Percentiles rank a stretch among this genome's conserved stretches.
These are phyloP conservation scores for Microvelia longipes DNA, from an alignment of 1,140 invertebrate species.

Conservation along the genomic window DNA sequence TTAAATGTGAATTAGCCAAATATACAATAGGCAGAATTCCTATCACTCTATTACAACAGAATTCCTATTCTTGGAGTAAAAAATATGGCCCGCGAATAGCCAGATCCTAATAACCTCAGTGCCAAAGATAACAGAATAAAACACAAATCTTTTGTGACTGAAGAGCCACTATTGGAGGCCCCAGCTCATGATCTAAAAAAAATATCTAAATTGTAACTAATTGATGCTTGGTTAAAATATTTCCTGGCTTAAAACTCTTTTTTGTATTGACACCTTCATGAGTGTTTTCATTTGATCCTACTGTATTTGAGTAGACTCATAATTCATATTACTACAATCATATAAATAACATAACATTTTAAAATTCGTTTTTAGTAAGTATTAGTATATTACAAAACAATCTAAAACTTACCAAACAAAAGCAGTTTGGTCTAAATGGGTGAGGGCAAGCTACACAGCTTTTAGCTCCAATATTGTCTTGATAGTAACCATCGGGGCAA, in stretches of 20 bases:
- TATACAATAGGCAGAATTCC: too few relatives aligned
- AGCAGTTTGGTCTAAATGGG: constrained; percentile 29
- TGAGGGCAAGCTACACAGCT: constrained; percentile 28
- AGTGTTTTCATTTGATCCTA: background rate
- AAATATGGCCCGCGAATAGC: too few relatives aligned
- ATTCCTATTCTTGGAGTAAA: too few relatives aligned
- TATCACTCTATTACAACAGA: too few relatives aligned
- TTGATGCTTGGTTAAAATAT: background rate
- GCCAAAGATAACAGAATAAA: too few relatives aligned
- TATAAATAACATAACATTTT: background rate
- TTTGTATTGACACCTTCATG: background rate
- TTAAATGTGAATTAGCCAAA: too few relatives aligned
- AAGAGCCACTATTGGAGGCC: too few relatives aligned
- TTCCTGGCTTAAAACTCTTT: background rate
- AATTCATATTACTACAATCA: background rate
- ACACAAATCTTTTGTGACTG: too few relatives aligned
- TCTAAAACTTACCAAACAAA: constrained; percentile 5
- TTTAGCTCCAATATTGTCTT: constrained; percentile 28
- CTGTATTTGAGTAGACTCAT: background rate
- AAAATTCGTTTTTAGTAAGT: background rate
- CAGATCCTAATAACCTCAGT: too few relatives aligned
- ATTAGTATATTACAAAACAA: background rate
- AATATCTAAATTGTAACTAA: too few relatives aligned
- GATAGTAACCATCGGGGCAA: constrained; percentile 28
- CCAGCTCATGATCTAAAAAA: too few relatives aligned